Evolutionary conservation across 2,888 invertebrate species (phyloP), one percentile per base, ranked within the genome.

Genomic region (Hydropsyche betteni): DNA sequence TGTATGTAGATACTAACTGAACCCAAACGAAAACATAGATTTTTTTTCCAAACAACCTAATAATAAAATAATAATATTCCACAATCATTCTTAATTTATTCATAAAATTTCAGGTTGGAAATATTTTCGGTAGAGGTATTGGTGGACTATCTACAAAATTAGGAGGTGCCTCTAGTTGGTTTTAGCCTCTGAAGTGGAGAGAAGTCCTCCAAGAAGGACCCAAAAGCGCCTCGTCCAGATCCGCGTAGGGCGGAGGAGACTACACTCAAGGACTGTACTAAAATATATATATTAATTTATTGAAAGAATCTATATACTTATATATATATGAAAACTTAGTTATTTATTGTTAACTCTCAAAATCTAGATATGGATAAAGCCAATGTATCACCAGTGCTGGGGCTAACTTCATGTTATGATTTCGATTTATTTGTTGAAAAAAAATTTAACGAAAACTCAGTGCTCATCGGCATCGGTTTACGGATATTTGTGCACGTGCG

Each of bases 71-170:
- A 2, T 24, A 2, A 24, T 24, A 24, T 24, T 24, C 2, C 24
- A 24, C 2, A 2, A 24, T 24, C 1, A 24, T 24, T 52, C 52
- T 61, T n/a, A 16, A 61, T 14, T 1, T 24, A 24, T 24, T 24
- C 1, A 24, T 24, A 24, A n/a, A 64, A 33, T 58, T 76, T 74
- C 89, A 94, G 86, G 92, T 96, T 82, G 95, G 95, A 81, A 95
- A 94, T 86, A 93, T 96, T 84, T 93, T 96, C 82, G 96, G 96
- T 73, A 94, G 95, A 83, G 94, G 96, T 80, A 92, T 96, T 82
- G 96, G 96, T 80, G 95, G 96, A 83, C 89, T 96, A 82, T 94
- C 95, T 83, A 94, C 94, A 81, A 95, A 95, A 86, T 90, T 96
- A 80, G 95, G 95, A 80, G 93, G 94, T 80, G 93, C 94, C 80